A percentile compares a stretch with the other conserved stretches of the same genome.
phyloP scores from a whole-genome alignment of 2,888 invertebrate genomes.

The Kuschelorhynchus macadamiae region DNA sequence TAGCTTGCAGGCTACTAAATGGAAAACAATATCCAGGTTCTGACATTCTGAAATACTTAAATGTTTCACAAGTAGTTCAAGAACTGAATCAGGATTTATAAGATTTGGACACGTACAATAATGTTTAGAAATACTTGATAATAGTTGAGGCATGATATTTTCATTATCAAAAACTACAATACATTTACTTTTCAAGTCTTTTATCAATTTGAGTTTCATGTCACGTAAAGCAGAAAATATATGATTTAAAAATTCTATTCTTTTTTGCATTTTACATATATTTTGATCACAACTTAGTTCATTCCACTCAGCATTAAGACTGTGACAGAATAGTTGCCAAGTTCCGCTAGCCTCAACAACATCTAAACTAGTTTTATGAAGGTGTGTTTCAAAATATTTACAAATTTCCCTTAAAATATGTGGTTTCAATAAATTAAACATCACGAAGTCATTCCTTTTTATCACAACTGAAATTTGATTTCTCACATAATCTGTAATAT shows the following conservation, averaged over 20 bases:
- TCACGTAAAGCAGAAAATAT: constrained; percentile 39
- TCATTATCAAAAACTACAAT: constrained; percentile 53
- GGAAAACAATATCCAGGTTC: constrained; percentile 59
- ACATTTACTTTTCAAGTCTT: constrained; percentile 29
- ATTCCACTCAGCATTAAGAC: constrained; percentile 28
- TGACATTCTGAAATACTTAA: constrained; percentile 54
- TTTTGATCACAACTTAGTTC: constrained; percentile 16
- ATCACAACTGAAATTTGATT: constrained; percentile 18
- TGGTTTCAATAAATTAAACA: constrained; percentile 46
- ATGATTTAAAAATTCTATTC: constrained; percentile 41
- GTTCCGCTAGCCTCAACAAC: constrained; percentile 45
- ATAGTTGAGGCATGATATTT: constrained; percentile 42
- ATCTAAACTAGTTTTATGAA: constrained; percentile 37
- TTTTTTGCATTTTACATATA: constrained; percentile 35
- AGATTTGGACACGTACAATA: constrained; percentile 45
- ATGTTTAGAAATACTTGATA: constrained; percentile 53
- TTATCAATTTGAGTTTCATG: constrained; percentile 47
- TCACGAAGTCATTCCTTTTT: constrained; percentile 34
- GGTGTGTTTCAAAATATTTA: constrained; percentile 32
- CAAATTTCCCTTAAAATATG: constrained; percentile 48
- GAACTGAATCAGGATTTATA: constrained; percentile 29
- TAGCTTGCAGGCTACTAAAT: constrained; percentile 57
- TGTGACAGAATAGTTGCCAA: constrained; percentile 52
- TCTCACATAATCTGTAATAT: background rate
- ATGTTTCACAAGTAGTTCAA: constrained; percentile 54